These are phyloP conservation scores for Dascillus cervinus DNA, from an alignment of 2,888 invertebrate species.

Conservation along the genomic window DNA sequence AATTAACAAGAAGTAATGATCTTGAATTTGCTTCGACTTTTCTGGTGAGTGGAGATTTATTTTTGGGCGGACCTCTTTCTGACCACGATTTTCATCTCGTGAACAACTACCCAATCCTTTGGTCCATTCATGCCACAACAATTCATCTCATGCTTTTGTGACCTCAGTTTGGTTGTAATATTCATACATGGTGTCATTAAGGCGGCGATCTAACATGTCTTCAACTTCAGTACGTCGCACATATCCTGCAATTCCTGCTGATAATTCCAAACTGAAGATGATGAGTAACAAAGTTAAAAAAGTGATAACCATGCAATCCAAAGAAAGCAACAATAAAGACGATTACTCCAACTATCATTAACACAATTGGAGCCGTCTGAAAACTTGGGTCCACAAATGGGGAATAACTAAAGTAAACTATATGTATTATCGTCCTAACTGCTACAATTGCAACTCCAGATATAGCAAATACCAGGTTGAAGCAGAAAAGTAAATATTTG, in stretches of 20 bases:
- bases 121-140: too few species aligned
- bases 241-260: conserved; percentile 77
- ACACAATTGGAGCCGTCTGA: conserved; percentile 75
- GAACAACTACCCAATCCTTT: too few species aligned
- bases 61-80: too few species aligned
- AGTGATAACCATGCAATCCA: conserved; percentile 88
- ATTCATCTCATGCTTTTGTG: too few species aligned
- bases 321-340: conserved; percentile 92
- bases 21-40: too few species aligned
- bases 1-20: too few species aligned
- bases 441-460: conserved; percentile 80
- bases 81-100: too few species aligned
- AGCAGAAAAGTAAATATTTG: conserved; percentile 80
- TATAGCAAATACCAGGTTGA: conserved; percentile 81
- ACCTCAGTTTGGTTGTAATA: too few species aligned
- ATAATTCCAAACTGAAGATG: conserved; percentile 76
- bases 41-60: too few species aligned
- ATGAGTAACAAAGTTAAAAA: conserved; percentile 70
- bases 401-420: conserved; percentile 68
- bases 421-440: conserved; percentile 70
- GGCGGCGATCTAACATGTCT: conserved; percentile 56
- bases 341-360: conserved; percentile 81
- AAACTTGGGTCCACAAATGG: conserved; percentile 77
- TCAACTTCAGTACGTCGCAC: conserved; percentile 65
- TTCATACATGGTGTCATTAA: conserved; percentile 64